These are phyloP conservation scores for Tragelaphus strepsiceros DNA, from an alignment of 2,113 vertebrate species.

Conservation along the genomic window DNA sequence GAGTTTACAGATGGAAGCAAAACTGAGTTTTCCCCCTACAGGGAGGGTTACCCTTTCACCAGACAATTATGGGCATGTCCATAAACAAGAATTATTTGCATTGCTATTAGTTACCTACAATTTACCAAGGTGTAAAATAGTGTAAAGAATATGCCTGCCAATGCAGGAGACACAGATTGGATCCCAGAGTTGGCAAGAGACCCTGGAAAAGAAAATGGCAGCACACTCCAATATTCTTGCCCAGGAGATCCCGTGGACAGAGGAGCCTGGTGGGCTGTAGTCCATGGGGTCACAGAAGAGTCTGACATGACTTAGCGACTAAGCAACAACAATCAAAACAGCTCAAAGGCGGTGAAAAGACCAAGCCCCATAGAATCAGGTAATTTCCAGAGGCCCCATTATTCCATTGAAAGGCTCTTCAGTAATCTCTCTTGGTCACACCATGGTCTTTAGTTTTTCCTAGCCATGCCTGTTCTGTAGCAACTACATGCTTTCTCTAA, in stretches of 20 bases:
- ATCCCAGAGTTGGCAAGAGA: neutral
- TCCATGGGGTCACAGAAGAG: neutral
- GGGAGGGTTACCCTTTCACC: neutral
- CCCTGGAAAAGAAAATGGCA: neutral
- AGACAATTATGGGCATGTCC: neutral
- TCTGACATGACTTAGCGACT: neutral
- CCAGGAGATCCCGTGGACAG: neutral
- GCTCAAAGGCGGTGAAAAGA: neutral
- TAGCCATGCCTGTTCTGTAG: neutral
- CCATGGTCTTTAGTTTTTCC: neutral
- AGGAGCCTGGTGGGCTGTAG: neutral
- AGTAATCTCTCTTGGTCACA: neutral
- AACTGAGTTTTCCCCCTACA: neutral
- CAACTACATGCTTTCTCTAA: neutral
- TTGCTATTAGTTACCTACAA: neutral
- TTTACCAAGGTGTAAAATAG: neutral
- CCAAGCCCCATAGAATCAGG: accelerated
- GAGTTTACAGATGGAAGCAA: neutral
- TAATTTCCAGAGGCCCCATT: neutral
- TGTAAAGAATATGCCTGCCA: neutral
- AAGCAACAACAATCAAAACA: neutral
- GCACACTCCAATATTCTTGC: neutral
- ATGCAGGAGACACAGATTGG: neutral
- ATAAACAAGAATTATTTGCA: neutral
- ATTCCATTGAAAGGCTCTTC: neutral